Evolutionary conservation across 2,797 vertebrate genomes (phyloP), one percentile per base, ranked within the genome.

Genomic region (Molossus alvarezi): DNA sequence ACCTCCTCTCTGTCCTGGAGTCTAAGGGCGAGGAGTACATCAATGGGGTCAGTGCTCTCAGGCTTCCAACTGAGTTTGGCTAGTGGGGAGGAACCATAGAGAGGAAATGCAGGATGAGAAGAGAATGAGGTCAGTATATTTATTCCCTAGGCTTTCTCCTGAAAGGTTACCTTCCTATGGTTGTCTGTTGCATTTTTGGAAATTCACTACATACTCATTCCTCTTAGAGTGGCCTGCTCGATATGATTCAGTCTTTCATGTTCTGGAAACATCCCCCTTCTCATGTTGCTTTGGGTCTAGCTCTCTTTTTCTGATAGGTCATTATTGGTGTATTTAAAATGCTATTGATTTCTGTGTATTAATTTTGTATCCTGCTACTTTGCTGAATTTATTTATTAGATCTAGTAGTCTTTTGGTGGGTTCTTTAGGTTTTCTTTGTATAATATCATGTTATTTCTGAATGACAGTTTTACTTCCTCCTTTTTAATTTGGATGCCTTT

Each of bases 281-380:
- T 79, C 37, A 37, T 64, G 29, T 82, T 89, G 73, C 37, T 95
- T 75, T 90, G 48, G 55, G 48, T 86, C 55, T 84, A 76, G 29
- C 33, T 33, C 33, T 77, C 51, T 55, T 53, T 57, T 77, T 77
- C 51, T 77, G 51, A 21, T 23, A 57, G 6, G 20, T 57, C 18
- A 77, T 57, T 77, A 33, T 57, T 53, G 48, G 48, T 53, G 18
- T 76, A 76, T 76, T 76, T n/a, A 76, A 53, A 45, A 53, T 53
- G 48, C 17, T 5, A 51, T 15, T 53, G 29, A 76, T 53, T 76
- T 76, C 9, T 53, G 48, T 27, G n/a, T 53, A 55, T 76, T 53
- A n/a, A 55, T 53, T 76, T 76, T 76, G 73, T 53, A 76, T 55
- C 27, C 73, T 76, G 73, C 51, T n/a, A n/a, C 41, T 45, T 45